phyloP scores from a whole-genome alignment of 2,888 invertebrate genomes.

The Chrysina gloriosa region DNA sequence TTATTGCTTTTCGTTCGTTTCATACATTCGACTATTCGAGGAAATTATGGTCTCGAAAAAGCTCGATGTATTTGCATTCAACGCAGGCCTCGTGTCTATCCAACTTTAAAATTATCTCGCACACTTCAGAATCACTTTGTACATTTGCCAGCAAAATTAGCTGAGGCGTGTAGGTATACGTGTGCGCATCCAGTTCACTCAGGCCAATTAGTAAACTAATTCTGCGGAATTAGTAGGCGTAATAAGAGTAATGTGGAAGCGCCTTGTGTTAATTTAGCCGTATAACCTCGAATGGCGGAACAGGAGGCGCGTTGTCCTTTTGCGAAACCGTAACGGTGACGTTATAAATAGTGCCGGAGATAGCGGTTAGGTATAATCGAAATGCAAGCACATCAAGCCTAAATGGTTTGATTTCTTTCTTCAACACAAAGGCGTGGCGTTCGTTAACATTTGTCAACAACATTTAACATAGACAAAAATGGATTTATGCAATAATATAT shows the following conservation, averaged over 20 bases:
- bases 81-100: conserved; percentile 1
- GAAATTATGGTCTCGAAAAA: too few relatives aligned
- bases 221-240: conserved; percentile 44
- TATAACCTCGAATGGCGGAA: conserved; percentile 42
- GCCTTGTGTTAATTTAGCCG: conserved; percentile 47
- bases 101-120: conserved; percentile 31
- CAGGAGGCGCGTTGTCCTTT: conserved; percentile 43
- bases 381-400: neutral
- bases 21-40: too few relatives aligned
- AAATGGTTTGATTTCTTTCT: conserved; percentile 22
- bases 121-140: conserved; percentile 34
- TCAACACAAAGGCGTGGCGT: neutral
- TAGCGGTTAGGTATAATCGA: conserved; percentile 19
- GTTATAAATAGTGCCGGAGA: conserved; percentile 40
- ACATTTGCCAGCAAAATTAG: conserved; percentile 33
- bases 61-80: neutral
- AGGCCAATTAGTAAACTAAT: conserved; percentile 47
- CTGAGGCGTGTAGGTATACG: conserved; percentile 6
- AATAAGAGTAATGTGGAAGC: conserved; percentile 47
- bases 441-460: neutral
- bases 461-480: neutral
- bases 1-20: too few relatives aligned
- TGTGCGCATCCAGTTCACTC: conserved; percentile 35
- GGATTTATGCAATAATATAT: neutral
- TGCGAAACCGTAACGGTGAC: conserved; percentile 39